These are phyloP conservation scores for Uloborus plumipes DNA, from an alignment of 2,888 invertebrate genomes.

Conservation along the genomic window DNA sequence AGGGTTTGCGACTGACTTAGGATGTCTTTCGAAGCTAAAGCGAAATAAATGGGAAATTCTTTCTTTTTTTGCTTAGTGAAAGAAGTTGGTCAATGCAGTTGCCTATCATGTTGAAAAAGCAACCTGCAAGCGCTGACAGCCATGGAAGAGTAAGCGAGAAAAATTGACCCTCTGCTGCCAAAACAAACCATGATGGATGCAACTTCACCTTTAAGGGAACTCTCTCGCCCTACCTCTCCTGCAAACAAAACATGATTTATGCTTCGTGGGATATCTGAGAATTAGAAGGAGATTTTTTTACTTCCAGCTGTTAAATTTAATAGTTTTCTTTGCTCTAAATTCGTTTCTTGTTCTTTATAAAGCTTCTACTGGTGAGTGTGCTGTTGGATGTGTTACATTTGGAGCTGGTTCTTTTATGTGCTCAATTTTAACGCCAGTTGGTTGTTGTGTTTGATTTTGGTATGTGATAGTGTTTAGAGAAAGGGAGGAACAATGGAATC, in stretches of 20 bases:
- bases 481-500: too few relatives aligned
- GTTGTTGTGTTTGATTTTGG: too few relatives aligned
- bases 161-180: slow-evolving; percentile 59
- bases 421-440: too few relatives aligned
- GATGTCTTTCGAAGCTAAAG: too few relatives aligned
- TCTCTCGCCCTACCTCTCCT: slow-evolving; percentile 41
- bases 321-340: slow-evolving; percentile 23
- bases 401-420: too few relatives aligned
- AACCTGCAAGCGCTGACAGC: slow-evolving; percentile 17
- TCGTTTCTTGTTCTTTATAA: background rate
- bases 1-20: too few relatives aligned
- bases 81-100: background rate
- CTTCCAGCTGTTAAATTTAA: slow-evolving; percentile 54
- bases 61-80: too few relatives aligned
- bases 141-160: slow-evolving; percentile 37
- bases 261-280: slow-evolving; percentile 47
- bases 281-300: slow-evolving; percentile 51
- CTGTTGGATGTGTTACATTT: too few relatives aligned
- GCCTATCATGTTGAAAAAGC: slow-evolving; percentile 12
- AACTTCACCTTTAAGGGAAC: slow-evolving; percentile 50
- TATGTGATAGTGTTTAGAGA: too few relatives aligned
- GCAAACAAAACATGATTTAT: slow-evolving; percentile 63
- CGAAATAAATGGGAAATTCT: too few relatives aligned
- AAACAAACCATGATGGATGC: slow-evolving; percentile 63
- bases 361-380: too few relatives aligned